These are phyloP conservation scores for Drosophila algonquin DNA, from an alignment of 2,888 invertebrate genomes.

Conservation along the genomic window DNA sequence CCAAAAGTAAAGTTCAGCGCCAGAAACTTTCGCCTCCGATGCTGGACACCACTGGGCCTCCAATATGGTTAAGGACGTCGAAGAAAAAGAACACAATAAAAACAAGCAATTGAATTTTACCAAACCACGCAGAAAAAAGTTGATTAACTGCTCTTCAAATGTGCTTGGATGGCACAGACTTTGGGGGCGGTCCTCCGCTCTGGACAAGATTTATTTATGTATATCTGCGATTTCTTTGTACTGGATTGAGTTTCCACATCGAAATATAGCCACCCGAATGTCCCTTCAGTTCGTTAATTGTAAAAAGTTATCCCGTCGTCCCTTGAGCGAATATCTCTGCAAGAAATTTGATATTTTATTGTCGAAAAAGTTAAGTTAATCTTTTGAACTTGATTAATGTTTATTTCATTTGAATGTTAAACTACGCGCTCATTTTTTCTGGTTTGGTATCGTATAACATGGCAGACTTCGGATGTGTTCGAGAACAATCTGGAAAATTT, in stretches of 20 bases:
- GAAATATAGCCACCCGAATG: not conserved
- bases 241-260: constrained; percentile 17
- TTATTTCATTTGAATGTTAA: constrained; percentile 29
- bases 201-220: constrained; percentile 29
- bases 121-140: constrained; percentile 36
- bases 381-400: constrained; percentile 34
- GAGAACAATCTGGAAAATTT: too few relatives aligned
- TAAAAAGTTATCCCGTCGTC: constrained; percentile 4
- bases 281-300: constrained; percentile 39
- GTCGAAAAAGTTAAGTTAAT: constrained; percentile 18
- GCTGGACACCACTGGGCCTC: constrained; percentile 16
- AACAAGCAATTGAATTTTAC: constrained; percentile 45
- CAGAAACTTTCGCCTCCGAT: constrained; percentile 28
- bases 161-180: constrained; percentile 17
- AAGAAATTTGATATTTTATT: constrained; percentile 42
- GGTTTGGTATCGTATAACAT: too few relatives aligned
- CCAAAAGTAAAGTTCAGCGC: constrained; percentile 16
- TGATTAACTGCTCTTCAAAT: constrained; percentile 35
- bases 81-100: constrained; percentile 33
- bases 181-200: not conserved
- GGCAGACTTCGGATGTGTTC: not conserved
- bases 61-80: constrained; percentile 34
- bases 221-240: constrained; percentile 20
- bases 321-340: constrained; percentile 1
- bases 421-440: not conserved